These are phyloP conservation scores for Rambutsinella grinnellia DNA, from an alignment of 2,888 invertebrate species.

Conservation along the genomic window DNA sequence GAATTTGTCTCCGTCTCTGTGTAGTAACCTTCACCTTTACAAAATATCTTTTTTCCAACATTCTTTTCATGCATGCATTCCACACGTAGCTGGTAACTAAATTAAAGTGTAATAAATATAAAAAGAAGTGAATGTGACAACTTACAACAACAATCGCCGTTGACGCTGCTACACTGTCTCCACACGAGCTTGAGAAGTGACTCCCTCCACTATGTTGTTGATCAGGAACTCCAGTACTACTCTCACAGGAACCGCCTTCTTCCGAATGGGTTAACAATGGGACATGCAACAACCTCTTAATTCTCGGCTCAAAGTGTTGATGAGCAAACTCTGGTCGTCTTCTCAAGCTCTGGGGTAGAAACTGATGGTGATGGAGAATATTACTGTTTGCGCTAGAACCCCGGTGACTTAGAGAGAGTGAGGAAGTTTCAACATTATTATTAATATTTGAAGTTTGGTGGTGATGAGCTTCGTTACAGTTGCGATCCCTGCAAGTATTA, in stretches of 20 bases:
- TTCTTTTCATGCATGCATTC: too few species aligned
- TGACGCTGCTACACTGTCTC: slow-evolving; percentile 61
- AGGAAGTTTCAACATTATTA: slow-evolving; percentile 31
- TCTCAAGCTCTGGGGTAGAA: slow-evolving; percentile 25
- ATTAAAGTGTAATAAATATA: too few species aligned
- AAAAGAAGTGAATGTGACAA: slow-evolving; percentile 25
- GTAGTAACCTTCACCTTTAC: too few species aligned
- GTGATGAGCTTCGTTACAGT: slow-evolving; percentile 40
- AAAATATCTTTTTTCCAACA: too few species aligned
- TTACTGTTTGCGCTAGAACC: slow-evolving; percentile 24
- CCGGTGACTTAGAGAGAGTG: slow-evolving; percentile 36
- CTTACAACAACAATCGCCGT: slow-evolving; percentile 63
- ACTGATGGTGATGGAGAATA: slow-evolving; percentile 27
- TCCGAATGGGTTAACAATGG: slow-evolving; percentile 51
- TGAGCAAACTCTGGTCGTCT: slow-evolving; percentile 38
- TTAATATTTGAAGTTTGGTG: slow-evolving; percentile 26
- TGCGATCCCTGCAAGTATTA: slow-evolving; percentile 29
- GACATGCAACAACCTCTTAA: slow-evolving; percentile 60
- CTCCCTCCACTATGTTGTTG: slow-evolving; percentile 56
- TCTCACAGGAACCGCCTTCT: slow-evolving; percentile 49
- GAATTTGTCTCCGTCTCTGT: slow-evolving; percentile 12
- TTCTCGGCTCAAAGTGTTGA: slow-evolving; percentile 60
- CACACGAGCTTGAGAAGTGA: slow-evolving; percentile 59
- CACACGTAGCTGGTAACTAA: too few species aligned
- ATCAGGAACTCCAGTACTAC: slow-evolving; percentile 35